phyloP scores from a whole-genome alignment of 2,113 vertebrate genomes.

The Catharus minimus region DNA sequence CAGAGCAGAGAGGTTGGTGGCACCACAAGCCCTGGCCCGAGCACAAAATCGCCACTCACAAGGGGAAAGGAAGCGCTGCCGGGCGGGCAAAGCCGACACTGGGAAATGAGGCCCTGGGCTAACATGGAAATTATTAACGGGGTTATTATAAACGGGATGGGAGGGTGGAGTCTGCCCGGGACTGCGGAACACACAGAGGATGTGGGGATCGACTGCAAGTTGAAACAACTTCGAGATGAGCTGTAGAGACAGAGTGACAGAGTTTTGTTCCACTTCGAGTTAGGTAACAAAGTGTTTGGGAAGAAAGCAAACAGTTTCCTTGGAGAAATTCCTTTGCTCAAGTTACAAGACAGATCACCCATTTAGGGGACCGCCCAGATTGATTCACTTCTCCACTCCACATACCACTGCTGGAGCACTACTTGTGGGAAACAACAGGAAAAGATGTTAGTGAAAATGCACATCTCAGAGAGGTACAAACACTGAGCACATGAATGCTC shows the following conservation, averaged over 20 bases:
- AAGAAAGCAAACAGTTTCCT: constrained; percentile 51
- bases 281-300: constrained; percentile 36
- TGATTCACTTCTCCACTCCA: constrained; percentile 47
- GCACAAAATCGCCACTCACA: background rate
- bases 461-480: background rate
- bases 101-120: background rate
- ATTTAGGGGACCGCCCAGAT: background rate
- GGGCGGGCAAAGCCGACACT: background rate
- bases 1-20: background rate
- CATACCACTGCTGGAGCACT: background rate
- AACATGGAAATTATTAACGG: background rate
- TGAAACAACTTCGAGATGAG: constrained; percentile 26
- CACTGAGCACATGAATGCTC: background rate
- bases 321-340: constrained; percentile 32
- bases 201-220: constrained; percentile 7
- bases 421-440: background rate
- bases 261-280: background rate
- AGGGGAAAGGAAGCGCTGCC: background rate
- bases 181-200: constrained; percentile 4
- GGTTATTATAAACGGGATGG: constrained; percentile 14
- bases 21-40: background rate
- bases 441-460: background rate
- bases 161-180: constrained; percentile 44
- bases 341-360: constrained; percentile 3
- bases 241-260: background rate